These are phyloP conservation scores for Platysternon megacephalum DNA, from an alignment of 2,113 vertebrate genomes.

Conservation along the genomic window DNA sequence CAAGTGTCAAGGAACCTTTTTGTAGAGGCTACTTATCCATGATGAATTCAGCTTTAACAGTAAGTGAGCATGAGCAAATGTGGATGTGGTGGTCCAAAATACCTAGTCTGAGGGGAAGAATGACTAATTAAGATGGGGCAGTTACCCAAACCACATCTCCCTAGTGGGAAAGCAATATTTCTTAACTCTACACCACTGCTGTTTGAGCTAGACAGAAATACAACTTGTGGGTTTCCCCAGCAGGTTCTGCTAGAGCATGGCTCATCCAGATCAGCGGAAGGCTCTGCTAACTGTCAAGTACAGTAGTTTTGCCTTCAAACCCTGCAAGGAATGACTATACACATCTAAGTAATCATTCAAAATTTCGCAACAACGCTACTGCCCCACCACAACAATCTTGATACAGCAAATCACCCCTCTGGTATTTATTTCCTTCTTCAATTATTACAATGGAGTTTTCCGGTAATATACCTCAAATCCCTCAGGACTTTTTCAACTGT, in stretches of 20 bases:
- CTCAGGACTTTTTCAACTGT: neutral
- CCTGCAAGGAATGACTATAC: neutral
- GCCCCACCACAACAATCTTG: neutral
- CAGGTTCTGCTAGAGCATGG: conserved; percentile 1
- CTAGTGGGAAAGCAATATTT: neutral
- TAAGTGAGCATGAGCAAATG: neutral
- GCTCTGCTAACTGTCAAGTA: neutral
- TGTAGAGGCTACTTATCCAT: neutral
- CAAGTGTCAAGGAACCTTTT: neutral
- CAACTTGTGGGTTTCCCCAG: neutral
- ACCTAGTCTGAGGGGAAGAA: conserved; percentile 3
- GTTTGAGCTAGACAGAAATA: conserved; percentile 3
- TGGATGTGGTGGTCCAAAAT: neutral
- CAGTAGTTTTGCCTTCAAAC: neutral
- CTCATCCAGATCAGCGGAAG: neutral
- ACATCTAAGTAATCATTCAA: neutral
- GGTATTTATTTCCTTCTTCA: neutral
- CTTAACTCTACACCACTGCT: neutral
- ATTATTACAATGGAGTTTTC: neutral
- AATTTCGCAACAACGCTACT: neutral
- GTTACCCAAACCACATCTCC: neutral
- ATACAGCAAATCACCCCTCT: neutral
- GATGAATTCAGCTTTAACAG: conserved; percentile 7
- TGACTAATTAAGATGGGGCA: neutral
- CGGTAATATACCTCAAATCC: neutral